Evolutionary conservation across 35 echinoderm and acorn worm species (phyloP).

Genomic region (Anneissia japonica): DNA sequence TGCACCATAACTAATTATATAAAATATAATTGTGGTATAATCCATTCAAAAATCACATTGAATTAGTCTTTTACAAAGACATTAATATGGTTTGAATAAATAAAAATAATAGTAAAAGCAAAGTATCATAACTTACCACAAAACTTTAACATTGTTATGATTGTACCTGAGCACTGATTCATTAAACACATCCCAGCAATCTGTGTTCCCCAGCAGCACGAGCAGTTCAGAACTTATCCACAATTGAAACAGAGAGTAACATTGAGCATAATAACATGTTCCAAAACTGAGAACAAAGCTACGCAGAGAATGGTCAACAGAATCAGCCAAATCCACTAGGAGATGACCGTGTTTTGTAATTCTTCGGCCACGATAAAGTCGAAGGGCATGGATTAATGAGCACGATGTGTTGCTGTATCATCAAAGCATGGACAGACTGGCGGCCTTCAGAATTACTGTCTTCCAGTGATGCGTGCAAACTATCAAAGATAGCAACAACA

Average conservation of each 20-base stretch:
- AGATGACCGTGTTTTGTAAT: background rate
- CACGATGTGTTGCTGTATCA: background rate
- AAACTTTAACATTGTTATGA: background rate
- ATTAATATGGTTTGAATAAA: no score
- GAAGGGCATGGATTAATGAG: background rate
- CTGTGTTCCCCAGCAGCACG: background rate
- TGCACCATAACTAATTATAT: no score
- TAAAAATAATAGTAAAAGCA: no score
- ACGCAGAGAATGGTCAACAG: background rate
- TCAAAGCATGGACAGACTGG: background rate
- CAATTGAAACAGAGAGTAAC: no score
- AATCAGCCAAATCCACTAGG: no score
- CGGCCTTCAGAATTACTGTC: background rate
- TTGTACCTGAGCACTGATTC: background rate
- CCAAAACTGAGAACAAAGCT: background rate
- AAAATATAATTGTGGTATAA: no score
- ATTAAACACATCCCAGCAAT: background rate
- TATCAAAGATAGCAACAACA: background rate
- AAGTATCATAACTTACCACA: background rate
- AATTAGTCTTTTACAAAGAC: no score
- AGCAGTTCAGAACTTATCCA: background rate
- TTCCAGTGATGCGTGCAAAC: background rate
- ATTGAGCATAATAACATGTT: background rate
- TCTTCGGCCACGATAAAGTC: background rate
- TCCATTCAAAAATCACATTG: no score